Base-by-base conservation (phyloP, 2,888 invertebrate genomes). In the Tipula confusa region DNA sequence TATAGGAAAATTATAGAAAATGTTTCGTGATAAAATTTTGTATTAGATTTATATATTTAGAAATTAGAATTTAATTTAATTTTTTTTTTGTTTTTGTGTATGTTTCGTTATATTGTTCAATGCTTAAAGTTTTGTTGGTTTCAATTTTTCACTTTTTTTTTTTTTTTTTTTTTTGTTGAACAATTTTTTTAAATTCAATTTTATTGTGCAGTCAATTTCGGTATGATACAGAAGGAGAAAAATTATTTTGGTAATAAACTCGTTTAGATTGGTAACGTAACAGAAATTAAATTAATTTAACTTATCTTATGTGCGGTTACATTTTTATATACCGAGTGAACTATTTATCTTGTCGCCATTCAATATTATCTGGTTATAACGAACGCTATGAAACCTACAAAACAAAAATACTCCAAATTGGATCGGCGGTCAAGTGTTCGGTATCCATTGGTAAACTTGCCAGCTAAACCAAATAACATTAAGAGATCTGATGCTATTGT, bases 61-160 rank as follows among this genome's bases (percentile, higher is more conserved):
- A 64, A 64, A 64, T 64, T 64, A 64, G 64, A 64, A 64, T 64
- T 64, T 64, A 64, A 64, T 64, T 64, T 64, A 64, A 24, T 64
- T 64, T 64, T 64, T 43, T 64, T 24, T 64, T 7, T 64, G 11
- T 33, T 6, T 11, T 33, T 0, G 33, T 1, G 1, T 33, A 33
- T 33, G 33, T 33, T 33, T 33, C 11, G 33, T 33, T 33, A 33
- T n/a, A n/a, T n/a, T 33, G 64, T 48, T 18, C 48, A 2, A 18
- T 48, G 11, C 64, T 64, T 24, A n/a, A 48, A 24, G 64, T 64
- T 64, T 64, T 43, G n/a, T 64, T 18, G 64, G 9, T 64, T 24
- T 24, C 24, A n/a, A 64, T 24, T 64, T 64, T 64, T 24, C 18
- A 64, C 64, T 64, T 64, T 64, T 7, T 48, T 5, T 64, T 64